These are phyloP conservation scores for Pan paniscus DNA, from an alignment of 2,113 vertebrate genomes.

Conservation along the genomic window DNA sequence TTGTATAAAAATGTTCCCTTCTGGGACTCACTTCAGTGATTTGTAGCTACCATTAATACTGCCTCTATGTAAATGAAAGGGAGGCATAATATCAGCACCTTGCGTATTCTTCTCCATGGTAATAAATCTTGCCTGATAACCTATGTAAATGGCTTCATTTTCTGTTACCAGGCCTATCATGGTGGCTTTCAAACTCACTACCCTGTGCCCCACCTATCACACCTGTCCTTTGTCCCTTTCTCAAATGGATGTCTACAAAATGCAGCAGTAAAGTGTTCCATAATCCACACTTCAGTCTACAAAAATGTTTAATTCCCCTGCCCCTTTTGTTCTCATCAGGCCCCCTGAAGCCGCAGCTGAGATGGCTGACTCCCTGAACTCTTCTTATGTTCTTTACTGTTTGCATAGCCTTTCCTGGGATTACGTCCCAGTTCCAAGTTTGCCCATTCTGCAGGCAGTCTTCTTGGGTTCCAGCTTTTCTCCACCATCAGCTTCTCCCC, in stretches of 20 bases:
- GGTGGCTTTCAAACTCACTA: neutral
- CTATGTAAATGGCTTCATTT: neutral
- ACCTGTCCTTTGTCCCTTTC: neutral
- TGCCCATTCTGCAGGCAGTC: neutral
- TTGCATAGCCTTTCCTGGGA: neutral
- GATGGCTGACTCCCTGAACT: no score
- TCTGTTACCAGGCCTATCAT: neutral
- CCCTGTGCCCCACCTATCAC: neutral
- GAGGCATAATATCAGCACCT: neutral
- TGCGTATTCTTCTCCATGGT: neutral
- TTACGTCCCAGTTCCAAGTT: neutral
- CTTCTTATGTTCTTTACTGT: neutral
- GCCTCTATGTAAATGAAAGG: constrained; percentile 51
- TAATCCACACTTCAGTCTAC: neutral
- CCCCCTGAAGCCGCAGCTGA: accelerated
- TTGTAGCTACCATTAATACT: constrained; percentile 42
- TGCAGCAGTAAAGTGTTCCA: neutral
- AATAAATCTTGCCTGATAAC: neutral
- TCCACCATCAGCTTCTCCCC: neutral
- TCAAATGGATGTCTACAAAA: neutral
- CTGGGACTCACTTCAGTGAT: constrained; percentile 40
- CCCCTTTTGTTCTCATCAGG: neutral
- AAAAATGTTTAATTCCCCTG: neutral
- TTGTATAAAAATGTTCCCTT: neutral
- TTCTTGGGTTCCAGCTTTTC: neutral